Percentiles rank a stretch among this genome's conserved stretches.
These are phyloP conservation scores for Conus canariensis DNA, from an alignment of 2,888 invertebrate species.

Conservation along the genomic window DNA sequence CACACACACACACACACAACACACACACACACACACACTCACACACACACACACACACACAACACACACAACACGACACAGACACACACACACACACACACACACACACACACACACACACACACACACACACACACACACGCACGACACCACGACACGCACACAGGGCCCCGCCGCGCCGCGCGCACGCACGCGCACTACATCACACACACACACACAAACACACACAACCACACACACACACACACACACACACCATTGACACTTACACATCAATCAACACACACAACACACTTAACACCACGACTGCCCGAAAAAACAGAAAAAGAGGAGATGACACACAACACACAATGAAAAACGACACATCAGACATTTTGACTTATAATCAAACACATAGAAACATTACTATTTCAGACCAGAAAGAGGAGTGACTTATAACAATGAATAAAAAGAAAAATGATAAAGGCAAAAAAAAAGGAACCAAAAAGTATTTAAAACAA, in stretches of 20 bases:
- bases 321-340: neutral
- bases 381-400: neutral
- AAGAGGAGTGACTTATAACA: neutral
- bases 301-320: no score
- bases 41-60: no score
- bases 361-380: neutral
- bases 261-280: neutral
- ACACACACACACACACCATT: neutral
- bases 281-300: no score
- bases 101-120: neutral
- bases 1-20: no score
- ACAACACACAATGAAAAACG: no score
- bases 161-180: no score
- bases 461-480: no score
- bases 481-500: no score
- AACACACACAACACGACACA: no score
- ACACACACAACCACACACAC: neutral
- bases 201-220: neutral
- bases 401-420: neutral
- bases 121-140: constrained; percentile 3
- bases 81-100: neutral
- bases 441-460: neutral
- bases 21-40: neutral
- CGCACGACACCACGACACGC: neutral
- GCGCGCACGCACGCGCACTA: no score